Evolutionary conservation across 2,888 invertebrate genomes (phyloP).

Genomic region (Chironomus tentans): DNA sequence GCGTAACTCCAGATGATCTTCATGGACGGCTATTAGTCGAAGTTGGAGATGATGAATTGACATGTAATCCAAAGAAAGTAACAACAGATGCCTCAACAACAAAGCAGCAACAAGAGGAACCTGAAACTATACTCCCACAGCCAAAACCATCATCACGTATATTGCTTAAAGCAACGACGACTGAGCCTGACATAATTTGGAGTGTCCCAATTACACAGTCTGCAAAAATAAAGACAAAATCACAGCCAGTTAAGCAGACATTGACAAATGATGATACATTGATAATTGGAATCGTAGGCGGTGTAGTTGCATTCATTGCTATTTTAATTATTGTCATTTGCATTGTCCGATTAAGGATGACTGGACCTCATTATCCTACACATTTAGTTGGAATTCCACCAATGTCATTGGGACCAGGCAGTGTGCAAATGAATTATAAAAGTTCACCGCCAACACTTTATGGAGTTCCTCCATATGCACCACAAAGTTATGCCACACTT

Average conservation of each 20-base stretch:
- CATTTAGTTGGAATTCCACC: conserved; percentile 49
- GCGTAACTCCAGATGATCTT: conserved; percentile 60
- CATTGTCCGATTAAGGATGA: conserved; percentile 67
- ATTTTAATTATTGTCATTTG: conserved; percentile 83
- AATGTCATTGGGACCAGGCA: conserved; percentile 48
- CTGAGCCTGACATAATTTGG: conserved; percentile 85
- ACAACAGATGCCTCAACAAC: conserved; percentile 31
- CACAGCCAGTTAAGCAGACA: conserved; percentile 51
- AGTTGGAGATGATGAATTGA: conserved; percentile 71
- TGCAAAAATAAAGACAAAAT: conserved; percentile 47
- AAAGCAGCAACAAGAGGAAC: conserved; percentile 30
- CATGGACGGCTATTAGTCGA: conserved; percentile 59
- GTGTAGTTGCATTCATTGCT: conserved; percentile 83
- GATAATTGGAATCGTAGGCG: conserved; percentile 92
- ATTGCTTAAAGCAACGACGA: conserved; percentile 50
- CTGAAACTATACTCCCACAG: conserved; percentile 34
- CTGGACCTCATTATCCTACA: conserved; percentile 53
- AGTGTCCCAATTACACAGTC: conserved; percentile 65
- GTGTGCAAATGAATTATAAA: conserved; percentile 48
- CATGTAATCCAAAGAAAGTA: conserved; percentile 57
- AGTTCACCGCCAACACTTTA: conserved; percentile 44
- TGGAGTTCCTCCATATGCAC: conserved; percentile 53
- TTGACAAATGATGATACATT: conserved; percentile 80
- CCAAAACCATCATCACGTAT: conserved; percentile 43
- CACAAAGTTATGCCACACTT: conserved; percentile 52